Evolutionary conservation across 2,797 vertebrate species (phyloP).

Genomic region (Martes flavigula): DNA sequence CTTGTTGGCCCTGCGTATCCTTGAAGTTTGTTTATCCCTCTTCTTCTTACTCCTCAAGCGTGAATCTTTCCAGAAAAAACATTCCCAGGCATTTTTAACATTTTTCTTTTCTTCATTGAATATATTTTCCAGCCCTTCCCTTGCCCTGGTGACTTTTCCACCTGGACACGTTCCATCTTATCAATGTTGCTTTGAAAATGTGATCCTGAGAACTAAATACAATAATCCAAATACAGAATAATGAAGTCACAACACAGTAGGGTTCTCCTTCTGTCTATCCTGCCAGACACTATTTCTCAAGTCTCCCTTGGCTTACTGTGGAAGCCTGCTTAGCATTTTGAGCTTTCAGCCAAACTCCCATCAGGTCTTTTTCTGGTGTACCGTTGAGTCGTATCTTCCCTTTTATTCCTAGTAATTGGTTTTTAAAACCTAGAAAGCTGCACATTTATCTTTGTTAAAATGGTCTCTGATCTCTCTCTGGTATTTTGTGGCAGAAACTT

Average conservation of each 20-base stretch:
- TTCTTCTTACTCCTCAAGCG: not conserved
- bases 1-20: not conserved
- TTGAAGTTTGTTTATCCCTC: not conserved
- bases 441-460: constrained; percentile 9
- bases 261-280: not conserved
- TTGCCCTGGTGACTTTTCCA: constrained; percentile 15
- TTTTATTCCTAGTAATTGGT: not conserved
- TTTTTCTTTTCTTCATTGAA: not conserved
- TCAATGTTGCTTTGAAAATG: constrained; percentile 18
- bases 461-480: not conserved
- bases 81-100: not conserved
- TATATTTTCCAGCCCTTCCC: not conserved
- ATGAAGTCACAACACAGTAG: not conserved
- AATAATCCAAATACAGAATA: not conserved
- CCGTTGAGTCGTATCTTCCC: not conserved
- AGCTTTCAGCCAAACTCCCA: not conserved
- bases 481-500: constrained; percentile 6
- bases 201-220: not conserved
- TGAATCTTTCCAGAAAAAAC: not conserved
- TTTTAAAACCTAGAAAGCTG: constrained; percentile 16
- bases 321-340: not conserved
- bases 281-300: not conserved
- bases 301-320: not conserved
- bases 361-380: not conserved
- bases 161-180: not conserved